phyloP scores from a whole-genome alignment of 2,113 vertebrate species.

The Sinocyclocheilus grahami region DNA sequence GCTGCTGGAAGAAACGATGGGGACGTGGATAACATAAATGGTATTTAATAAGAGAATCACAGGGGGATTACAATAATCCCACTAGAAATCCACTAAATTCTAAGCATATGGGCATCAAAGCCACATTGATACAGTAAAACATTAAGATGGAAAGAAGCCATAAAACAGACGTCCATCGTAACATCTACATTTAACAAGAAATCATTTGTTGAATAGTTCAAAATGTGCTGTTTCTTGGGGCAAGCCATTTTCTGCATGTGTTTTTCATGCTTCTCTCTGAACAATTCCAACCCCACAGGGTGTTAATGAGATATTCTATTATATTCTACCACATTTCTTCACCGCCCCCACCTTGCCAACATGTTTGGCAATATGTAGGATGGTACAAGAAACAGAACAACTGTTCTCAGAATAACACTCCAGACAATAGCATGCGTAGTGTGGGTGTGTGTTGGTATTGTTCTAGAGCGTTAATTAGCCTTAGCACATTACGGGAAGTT shows the following conservation, averaged over 20 bases:
- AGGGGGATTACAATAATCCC: neutral
- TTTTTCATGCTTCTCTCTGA: conserved; percentile 75
- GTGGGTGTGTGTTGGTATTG: conserved; percentile 58
- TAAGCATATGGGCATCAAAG: neutral
- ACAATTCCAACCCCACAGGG: conserved; percentile 83
- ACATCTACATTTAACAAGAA: conserved; percentile 21
- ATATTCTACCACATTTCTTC: conserved; percentile 87
- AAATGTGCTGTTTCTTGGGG: conserved; percentile 76
- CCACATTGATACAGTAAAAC: neutral
- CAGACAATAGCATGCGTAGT: conserved; percentile 63
- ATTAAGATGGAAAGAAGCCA: neutral
- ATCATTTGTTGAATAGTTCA: conserved; percentile 58
- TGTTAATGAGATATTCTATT: conserved; percentile 93
- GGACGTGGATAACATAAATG: too few relatives aligned
- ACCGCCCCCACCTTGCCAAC: conserved; percentile 81
- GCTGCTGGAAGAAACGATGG: too few relatives aligned
- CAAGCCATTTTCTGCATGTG: conserved; percentile 75
- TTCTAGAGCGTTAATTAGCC: conserved; percentile 64
- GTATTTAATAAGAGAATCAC: too few relatives aligned
- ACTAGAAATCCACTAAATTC: neutral
- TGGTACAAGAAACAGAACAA: conserved; percentile 59
- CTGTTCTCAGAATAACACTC: conserved; percentile 68
- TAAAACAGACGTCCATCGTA: neutral
- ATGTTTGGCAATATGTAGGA: conserved; percentile 82
- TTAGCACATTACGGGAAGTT: conserved; percentile 62